Conservation (phyloP, 2,888 invertebrate genomes). For the Drosophila kambysellisi region DNA sequence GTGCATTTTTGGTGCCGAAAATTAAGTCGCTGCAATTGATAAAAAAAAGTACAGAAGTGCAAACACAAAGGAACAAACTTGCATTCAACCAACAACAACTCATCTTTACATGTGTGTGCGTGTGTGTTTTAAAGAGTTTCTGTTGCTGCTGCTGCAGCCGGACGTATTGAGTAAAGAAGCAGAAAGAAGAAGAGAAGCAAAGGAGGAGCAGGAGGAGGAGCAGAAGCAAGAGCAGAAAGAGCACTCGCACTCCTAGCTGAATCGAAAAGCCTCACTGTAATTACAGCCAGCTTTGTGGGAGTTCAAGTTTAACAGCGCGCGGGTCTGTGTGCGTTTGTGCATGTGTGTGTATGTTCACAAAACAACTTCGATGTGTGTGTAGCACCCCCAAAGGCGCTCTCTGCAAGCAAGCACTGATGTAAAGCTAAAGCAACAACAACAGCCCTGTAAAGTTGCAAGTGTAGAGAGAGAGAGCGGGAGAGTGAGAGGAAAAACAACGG, state of each 20-base stretch:
- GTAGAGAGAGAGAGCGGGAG: not conserved
- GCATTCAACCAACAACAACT: constrained; percentile 2
- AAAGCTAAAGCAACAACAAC: constrained; percentile 36
- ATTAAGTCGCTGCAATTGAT: constrained; percentile 27
- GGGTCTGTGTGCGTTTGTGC: constrained; percentile 25
- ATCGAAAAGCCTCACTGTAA: constrained; percentile 64
- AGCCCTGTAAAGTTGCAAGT: constrained; percentile 7
- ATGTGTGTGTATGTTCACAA: constrained; percentile 15
- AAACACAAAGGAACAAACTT: constrained; percentile 14
- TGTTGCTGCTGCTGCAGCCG: constrained; percentile 51
- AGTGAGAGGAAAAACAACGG: constrained; percentile 7
- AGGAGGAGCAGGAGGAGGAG: constrained; percentile 19
- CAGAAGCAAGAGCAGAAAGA: constrained; percentile 39
- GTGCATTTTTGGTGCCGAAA: constrained; percentile 34
- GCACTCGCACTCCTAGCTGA: constrained; percentile 43
- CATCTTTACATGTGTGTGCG: constrained; percentile 5
- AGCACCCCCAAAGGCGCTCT: constrained; percentile 74
- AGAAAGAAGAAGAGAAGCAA: constrained; percentile 22
- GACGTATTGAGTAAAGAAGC: constrained; percentile 38
- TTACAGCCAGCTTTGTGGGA: constrained; percentile 75
- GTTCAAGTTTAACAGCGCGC: constrained; percentile 71
- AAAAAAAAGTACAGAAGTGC: constrained; percentile 25
- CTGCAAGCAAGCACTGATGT: constrained; percentile 40
- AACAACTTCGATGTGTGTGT: constrained; percentile 56
- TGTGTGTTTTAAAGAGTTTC: constrained; percentile 23